These are phyloP conservation scores for Leptinotarsa peninsularis DNA, from an alignment of 2,888 invertebrate species.

Conservation along the genomic window DNA sequence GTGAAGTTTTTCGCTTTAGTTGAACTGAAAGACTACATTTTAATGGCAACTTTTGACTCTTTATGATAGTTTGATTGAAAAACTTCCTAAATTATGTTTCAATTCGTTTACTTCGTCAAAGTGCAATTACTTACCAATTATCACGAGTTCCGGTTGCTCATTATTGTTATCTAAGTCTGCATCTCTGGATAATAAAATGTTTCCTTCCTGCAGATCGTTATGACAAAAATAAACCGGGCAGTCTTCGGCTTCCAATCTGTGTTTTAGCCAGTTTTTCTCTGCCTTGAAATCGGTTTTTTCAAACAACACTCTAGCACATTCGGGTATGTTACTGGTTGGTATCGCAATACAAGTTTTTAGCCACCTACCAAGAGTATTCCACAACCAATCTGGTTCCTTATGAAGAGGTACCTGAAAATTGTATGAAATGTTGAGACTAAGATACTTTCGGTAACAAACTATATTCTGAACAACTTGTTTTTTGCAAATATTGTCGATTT, in stretches of 20 bases:
- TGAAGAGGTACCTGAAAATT: slow-evolving; percentile 81
- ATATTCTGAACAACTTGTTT: slow-evolving; percentile 46
- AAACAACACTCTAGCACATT: slow-evolving; percentile 50
- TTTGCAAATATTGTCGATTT: slow-evolving; percentile 36
- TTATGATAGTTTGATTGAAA: too few species aligned
- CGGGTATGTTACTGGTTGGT: slow-evolving; percentile 62
- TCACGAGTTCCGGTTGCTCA: slow-evolving; percentile 58
- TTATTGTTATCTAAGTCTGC: slow-evolving; percentile 52
- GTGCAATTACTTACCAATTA: slow-evolving; percentile 60
- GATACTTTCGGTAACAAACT: neutral
- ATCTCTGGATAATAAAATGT: slow-evolving; percentile 72
- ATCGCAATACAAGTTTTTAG: slow-evolving; percentile 71
- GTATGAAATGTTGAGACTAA: neutral
- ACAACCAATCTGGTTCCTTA: slow-evolving; percentile 95
- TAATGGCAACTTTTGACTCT: too few species aligned
- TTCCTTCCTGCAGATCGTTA: slow-evolving; percentile 94
- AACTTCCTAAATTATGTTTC: too few species aligned
- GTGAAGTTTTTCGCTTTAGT: too few species aligned
- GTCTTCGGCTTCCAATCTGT: slow-evolving; percentile 69
- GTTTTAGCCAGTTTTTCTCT: slow-evolving; percentile 80
- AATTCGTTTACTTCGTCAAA: neutral
- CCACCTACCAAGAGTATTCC: slow-evolving; percentile 90
- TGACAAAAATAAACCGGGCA: slow-evolving; percentile 94
- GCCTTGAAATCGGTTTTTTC: slow-evolving; percentile 70
- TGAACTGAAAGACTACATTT: too few species aligned